phyloP scores from a whole-genome alignment of 2,113 vertebrate species.

The Leptobrachium ailaonicum region DNA sequence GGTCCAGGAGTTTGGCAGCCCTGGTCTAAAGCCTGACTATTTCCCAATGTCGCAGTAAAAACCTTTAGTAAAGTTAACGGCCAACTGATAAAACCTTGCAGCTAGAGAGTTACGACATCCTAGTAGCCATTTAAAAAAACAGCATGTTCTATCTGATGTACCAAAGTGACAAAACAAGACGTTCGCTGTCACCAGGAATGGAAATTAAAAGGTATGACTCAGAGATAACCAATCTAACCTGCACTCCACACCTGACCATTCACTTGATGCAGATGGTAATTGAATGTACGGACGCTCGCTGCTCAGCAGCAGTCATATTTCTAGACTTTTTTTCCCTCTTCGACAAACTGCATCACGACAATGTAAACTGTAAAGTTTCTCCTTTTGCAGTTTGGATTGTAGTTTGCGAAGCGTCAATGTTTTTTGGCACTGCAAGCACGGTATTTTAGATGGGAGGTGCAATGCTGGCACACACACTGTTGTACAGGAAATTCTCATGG shows the following conservation, averaged over 20 bases:
- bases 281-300: constrained; percentile 32
- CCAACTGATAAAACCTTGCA: constrained; percentile 49
- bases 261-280: constrained; percentile 32
- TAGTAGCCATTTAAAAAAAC: constrained; percentile 39
- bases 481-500: too few species aligned
- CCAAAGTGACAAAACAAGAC: constrained; percentile 52
- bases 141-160: constrained; percentile 45
- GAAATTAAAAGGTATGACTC: constrained; percentile 52
- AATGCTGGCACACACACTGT: too few species aligned
- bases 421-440: too few species aligned
- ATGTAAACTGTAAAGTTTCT: too few species aligned
- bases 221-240: constrained; percentile 44
- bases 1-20: too few species aligned
- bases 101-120: neutral
- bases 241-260: constrained; percentile 14
- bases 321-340: neutral
- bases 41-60: too few species aligned
- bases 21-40: too few species aligned
- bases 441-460: too few species aligned
- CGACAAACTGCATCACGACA: too few species aligned
- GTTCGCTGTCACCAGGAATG: constrained; percentile 42
- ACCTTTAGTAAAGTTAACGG: neutral
- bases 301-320: constrained; percentile 22
- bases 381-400: too few species aligned
- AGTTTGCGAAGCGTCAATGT: too few species aligned